Conservation (phyloP, 2,888 invertebrate genomes). For the Melitaea athalia region DNA sequence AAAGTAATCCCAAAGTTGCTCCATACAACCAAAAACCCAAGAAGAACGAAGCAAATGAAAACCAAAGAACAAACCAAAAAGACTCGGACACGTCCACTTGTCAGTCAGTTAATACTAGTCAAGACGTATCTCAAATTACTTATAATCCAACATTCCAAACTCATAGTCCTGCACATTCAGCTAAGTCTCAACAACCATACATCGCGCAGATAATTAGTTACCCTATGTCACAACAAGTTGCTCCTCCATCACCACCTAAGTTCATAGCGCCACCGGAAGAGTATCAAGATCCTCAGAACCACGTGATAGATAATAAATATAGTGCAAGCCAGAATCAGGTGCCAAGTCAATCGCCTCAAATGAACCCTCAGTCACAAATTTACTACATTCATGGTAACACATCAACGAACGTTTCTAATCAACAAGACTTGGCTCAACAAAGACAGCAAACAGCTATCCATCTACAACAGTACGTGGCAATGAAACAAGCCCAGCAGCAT, state of each 20-base stretch:
- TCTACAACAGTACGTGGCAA: slow-evolving; percentile 77
- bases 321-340: slow-evolving; percentile 52
- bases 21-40: slow-evolving; percentile 69
- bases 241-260: slow-evolving; percentile 73
- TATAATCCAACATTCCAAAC: slow-evolving; percentile 81
- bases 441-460: slow-evolving; percentile 77
- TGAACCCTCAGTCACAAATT: slow-evolving; percentile 63
- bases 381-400: slow-evolving; percentile 75
- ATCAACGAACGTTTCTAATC: slow-evolving; percentile 51
- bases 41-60: slow-evolving; percentile 65
- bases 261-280: slow-evolving; percentile 77
- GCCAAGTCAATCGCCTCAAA: slow-evolving; percentile 49
- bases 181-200: slow-evolving; percentile 72
- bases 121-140: slow-evolving; percentile 74
- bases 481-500: slow-evolving; percentile 80
- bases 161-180: slow-evolving; percentile 75
- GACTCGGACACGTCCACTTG: slow-evolving; percentile 51
- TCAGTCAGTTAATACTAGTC: slow-evolving; percentile 49
- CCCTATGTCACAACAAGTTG: slow-evolving; percentile 75
- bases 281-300: slow-evolving; percentile 75
- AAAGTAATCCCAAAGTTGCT: slow-evolving; percentile 71
- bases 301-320: slow-evolving; percentile 60
- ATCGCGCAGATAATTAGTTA: slow-evolving; percentile 77
- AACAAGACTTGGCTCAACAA: slow-evolving; percentile 68
- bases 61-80: slow-evolving; percentile 59